Conservation (phyloP, 2,888 invertebrate species). For the Colletes collaris region DNA sequence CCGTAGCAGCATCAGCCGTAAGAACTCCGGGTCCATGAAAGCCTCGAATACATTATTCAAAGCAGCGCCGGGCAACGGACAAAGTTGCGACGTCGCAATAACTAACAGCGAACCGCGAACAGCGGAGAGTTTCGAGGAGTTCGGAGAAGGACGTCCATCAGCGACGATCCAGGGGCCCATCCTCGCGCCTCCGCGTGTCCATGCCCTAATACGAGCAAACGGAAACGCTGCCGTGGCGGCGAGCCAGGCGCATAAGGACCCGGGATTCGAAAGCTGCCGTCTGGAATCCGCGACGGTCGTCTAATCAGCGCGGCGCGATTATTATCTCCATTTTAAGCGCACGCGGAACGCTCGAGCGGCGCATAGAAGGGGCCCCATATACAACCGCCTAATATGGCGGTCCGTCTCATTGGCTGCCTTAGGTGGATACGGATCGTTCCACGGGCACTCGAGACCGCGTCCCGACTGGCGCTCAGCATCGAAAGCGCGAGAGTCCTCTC, state of each 20-base stretch:
- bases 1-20: too few species aligned
- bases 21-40: too few species aligned
- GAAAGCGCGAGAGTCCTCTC: constrained; percentile 64
- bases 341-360: constrained; percentile 64
- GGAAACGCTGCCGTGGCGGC: constrained; percentile 7
- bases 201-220: constrained; percentile 50
- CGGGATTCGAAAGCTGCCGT: constrained; percentile 31
- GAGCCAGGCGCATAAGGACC: constrained; percentile 25
- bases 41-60: too few species aligned
- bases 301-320: constrained; percentile 73
- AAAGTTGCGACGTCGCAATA: too few species aligned
- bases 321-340: constrained; percentile 73
- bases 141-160: constrained; percentile 34
- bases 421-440: constrained; percentile 59
- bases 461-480: constrained; percentile 23
- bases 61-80: too few species aligned
- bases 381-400: constrained; percentile 73
- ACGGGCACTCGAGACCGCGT: constrained; percentile 13
- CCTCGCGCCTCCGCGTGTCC: constrained; percentile 4
- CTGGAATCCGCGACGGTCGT: constrained; percentile 50
- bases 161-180: constrained; percentile 17
- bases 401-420: constrained; percentile 65
- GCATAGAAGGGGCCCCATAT: constrained; percentile 61
- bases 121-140: constrained; percentile 12
- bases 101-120: not conserved